Evolutionary conservation across 2,888 invertebrate species (phyloP).

Genomic region (Incurvaria masculella): DNA sequence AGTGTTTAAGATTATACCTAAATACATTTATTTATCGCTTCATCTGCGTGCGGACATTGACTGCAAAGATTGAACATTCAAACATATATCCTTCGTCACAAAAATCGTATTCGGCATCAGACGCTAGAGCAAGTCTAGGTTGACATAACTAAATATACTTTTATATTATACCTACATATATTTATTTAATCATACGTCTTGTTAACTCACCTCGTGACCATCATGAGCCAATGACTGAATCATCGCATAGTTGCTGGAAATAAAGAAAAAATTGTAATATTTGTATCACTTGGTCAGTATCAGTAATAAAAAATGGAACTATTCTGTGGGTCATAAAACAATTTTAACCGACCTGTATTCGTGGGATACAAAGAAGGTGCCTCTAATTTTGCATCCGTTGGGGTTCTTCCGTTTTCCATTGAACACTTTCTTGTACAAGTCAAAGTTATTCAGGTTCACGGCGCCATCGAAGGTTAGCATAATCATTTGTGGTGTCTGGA

Average conservation of each 20-base stretch:
- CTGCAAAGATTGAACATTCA: too few relatives aligned
- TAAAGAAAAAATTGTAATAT: too few relatives aligned
- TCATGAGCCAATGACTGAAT: slow-evolving; percentile 85
- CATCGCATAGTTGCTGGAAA: slow-evolving; percentile 88
- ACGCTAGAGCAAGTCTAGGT: too few relatives aligned
- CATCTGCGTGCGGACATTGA: too few relatives aligned
- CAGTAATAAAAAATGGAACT: background rate
- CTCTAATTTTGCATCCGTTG: slow-evolving; percentile 83
- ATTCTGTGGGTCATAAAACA: too few relatives aligned
- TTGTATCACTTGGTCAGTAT: background rate
- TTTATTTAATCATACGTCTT: background rate
- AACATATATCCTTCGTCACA: too few relatives aligned
- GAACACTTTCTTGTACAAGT: slow-evolving; percentile 84
- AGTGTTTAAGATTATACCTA: too few relatives aligned
- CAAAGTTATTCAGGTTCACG: slow-evolving; percentile 87
- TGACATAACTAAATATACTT: too few relatives aligned
- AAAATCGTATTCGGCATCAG: too few relatives aligned
- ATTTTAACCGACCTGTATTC: slow-evolving; percentile 63
- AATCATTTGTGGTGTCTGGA: slow-evolving; percentile 90
- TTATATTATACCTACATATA: too few relatives aligned
- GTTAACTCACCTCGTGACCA: slow-evolving; percentile 78
- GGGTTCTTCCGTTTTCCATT: slow-evolving; percentile 77
- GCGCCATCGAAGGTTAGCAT: slow-evolving; percentile 91
- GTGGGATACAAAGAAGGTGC: slow-evolving; percentile 93
- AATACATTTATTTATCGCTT: too few relatives aligned